Conservation (phyloP, 2,113 vertebrate genomes). For the Oryzias celebensis region DNA sequence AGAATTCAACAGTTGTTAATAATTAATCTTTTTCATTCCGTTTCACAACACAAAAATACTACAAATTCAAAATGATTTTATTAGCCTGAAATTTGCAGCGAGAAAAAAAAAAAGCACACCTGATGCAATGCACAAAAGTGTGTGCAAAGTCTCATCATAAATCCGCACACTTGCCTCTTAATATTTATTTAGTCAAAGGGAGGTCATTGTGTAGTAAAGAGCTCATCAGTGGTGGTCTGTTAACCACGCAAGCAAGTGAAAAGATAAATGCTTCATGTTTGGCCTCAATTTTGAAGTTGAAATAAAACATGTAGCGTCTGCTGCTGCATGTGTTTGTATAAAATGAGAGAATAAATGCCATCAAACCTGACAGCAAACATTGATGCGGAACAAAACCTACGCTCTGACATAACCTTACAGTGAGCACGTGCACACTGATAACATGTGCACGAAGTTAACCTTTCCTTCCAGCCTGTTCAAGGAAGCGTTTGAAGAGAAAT, state of each 20-base stretch:
- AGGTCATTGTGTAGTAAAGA: conserved; percentile 35
- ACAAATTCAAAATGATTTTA: not conserved
- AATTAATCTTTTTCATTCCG: no score
- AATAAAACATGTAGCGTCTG: not conserved
- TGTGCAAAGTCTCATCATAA: conserved; percentile 17
- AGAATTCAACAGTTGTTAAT: no score
- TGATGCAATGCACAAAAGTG: conserved; percentile 21
- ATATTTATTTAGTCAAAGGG: conserved; percentile 49
- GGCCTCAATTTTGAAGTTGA: not conserved
- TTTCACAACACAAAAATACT: not conserved
- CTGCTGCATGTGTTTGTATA: not conserved
- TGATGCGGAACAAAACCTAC: no score
- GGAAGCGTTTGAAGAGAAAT: not conserved
- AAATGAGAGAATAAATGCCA: not conserved
- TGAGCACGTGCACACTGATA: not conserved
- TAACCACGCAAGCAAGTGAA: conserved; percentile 30
- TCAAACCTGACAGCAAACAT: not conserved
- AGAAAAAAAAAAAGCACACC: not conserved
- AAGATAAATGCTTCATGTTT: not conserved
- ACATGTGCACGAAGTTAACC: not conserved
- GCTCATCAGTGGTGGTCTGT: conserved; percentile 5
- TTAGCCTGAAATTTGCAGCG: not conserved
- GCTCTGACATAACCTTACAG: no score
- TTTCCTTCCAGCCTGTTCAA: not conserved
- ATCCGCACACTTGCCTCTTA: conserved; percentile 5